A percentile compares a stretch with the other conserved stretches of the same genome.
Evolutionary conservation across 2,888 invertebrate genomes (phyloP).

Genomic region (Morpho achilles): DNA sequence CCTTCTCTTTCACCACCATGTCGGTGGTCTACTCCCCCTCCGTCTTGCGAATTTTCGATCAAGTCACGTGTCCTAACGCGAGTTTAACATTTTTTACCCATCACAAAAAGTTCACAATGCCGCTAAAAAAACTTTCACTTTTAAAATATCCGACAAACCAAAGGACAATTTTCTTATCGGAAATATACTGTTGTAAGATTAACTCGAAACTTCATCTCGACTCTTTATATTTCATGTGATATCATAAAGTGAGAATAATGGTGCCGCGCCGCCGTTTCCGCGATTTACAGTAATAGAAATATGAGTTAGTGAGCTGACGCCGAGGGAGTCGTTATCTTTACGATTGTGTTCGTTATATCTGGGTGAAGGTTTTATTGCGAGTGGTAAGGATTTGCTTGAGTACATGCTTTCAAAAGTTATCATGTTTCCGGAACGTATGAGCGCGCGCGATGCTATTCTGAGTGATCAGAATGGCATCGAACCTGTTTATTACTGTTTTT

Average conservation of each 20-base stretch:
- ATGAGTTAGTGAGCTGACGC: slow-evolving; percentile 53
- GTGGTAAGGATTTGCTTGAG: slow-evolving; percentile 35
- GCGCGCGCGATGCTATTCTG: too few species aligned
- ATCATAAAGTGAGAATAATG: slow-evolving; percentile 17
- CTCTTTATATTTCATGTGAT: slow-evolving; percentile 14
- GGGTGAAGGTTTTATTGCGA: slow-evolving; percentile 55
- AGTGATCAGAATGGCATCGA: too few species aligned
- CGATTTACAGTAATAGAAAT: slow-evolving; percentile 61
- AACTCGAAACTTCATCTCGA: slow-evolving; percentile 7
- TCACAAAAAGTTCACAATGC: too few species aligned
- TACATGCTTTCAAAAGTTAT: not conserved
- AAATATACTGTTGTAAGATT: too few species aligned
- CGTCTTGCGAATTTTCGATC: too few species aligned
- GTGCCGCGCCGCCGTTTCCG: slow-evolving; percentile 28
- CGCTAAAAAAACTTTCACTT: not conserved
- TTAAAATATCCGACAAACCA: too few species aligned
- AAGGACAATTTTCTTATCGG: too few species aligned
- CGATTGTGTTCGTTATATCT: slow-evolving; percentile 52
- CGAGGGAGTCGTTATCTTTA: slow-evolving; percentile 44
- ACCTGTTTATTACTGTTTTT: too few species aligned
- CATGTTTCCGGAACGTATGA: not conserved
- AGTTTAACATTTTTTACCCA: too few species aligned
- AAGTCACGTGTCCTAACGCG: too few species aligned
- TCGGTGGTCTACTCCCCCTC: too few species aligned
- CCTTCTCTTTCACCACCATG: too few species aligned